phyloP scores from a whole-genome alignment of 2,888 invertebrate genomes.

The Drosophila rellima region DNA sequence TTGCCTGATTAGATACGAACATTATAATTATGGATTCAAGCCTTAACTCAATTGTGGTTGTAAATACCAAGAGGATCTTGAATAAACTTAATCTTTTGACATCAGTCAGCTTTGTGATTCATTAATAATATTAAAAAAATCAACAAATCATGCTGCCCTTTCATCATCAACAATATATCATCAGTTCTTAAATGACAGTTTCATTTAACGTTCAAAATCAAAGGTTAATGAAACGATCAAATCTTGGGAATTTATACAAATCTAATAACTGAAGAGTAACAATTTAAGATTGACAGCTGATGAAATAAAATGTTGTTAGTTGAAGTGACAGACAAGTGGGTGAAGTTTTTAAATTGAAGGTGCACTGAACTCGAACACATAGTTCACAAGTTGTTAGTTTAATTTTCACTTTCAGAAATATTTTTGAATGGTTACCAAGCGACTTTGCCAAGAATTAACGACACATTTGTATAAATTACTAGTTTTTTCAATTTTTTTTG shows the following conservation, averaged over 20 bases:
- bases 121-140: conserved; percentile 16
- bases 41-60: neutral
- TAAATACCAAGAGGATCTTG: conserved; percentile 6
- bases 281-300: conserved; percentile 6
- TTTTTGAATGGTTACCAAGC: conserved; percentile 35
- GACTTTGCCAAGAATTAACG: conserved; percentile 40
- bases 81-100: neutral
- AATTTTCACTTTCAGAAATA: conserved; percentile 63
- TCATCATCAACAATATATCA: conserved; percentile 6
- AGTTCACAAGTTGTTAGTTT: conserved; percentile 30
- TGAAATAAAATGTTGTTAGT: neutral
- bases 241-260: conserved; percentile 3
- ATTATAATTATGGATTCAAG: conserved; percentile 1
- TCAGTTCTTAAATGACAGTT: conserved; percentile 10
- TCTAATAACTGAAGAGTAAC: neutral
- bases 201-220: conserved; percentile 19
- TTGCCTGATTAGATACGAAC: conserved; percentile 2
- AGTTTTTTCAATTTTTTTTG: conserved; percentile 29
- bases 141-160: neutral
- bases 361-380: conserved; percentile 39
- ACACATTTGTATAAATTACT: conserved; percentile 3
- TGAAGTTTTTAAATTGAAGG: conserved; percentile 2
- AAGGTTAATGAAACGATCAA: conserved; percentile 52
- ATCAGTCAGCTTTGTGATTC: conserved; percentile 1
- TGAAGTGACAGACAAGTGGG: conserved; percentile 23